Evolutionary conservation across 1,140 invertebrate species (phyloP).

Genomic region (Drosophila subobscura): DNA sequence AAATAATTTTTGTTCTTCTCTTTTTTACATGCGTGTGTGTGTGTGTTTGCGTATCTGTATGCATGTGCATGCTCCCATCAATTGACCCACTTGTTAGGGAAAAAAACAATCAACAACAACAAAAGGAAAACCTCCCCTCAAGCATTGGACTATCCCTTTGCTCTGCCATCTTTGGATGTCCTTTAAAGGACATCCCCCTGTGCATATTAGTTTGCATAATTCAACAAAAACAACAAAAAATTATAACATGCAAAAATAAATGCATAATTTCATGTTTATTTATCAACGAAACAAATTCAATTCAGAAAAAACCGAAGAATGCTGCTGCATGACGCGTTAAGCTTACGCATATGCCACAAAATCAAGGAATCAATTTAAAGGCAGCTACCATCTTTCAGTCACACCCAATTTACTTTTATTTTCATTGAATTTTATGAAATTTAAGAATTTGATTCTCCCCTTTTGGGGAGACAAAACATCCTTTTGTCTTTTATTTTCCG

Average conservation of each 20-base stretch:
- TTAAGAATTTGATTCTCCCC: no score
- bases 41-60: slow-evolving; percentile 7
- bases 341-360: no score
- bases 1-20: background rate
- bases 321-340: no score
- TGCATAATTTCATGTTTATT: background rate
- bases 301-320: no score
- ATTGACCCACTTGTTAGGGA: slow-evolving; percentile 42
- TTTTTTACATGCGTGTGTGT: slow-evolving; percentile 6
- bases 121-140: background rate
- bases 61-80: slow-evolving; percentile 17
- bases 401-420: no score
- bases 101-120: slow-evolving; percentile 13
- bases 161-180: background rate
- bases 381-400: no score
- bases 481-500: background rate
- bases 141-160: background rate
- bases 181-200: slow-evolving; percentile 10
- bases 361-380: no score
- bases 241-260: background rate
- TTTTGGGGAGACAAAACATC: slow-evolving; percentile 4
- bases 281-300: no score
- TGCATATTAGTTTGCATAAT: slow-evolving; percentile 5
- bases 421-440: no score
- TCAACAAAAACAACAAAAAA: background rate